phyloP scores from a whole-genome alignment of 2,888 invertebrate genomes.

The Congeria kusceri region DNA sequence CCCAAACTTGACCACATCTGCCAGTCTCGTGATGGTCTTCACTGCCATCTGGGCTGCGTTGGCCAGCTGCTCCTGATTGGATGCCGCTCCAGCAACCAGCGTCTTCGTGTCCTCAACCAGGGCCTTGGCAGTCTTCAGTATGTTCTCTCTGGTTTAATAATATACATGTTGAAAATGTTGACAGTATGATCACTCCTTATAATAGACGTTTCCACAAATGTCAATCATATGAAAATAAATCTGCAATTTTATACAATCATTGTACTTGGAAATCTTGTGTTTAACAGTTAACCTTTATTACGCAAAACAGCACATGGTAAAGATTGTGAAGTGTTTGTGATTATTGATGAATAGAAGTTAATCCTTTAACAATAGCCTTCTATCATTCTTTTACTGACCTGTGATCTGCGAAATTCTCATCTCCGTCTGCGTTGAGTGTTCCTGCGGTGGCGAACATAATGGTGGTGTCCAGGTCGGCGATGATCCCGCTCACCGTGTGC shows the following conservation, averaged over 20 bases:
- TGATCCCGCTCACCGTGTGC: constrained; percentile 97
- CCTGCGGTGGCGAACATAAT: constrained; percentile 99
- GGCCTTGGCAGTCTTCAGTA: constrained; percentile 98
- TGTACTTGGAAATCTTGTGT: too few relatives aligned
- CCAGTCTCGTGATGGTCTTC: constrained; percentile 94
- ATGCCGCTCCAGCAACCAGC: constrained; percentile 94
- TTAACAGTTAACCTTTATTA: too few relatives aligned
- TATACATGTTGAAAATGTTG: too few relatives aligned
- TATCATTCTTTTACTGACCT: constrained; percentile 78
- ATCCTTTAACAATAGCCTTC: too few relatives aligned
- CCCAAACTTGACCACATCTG: constrained; percentile 98
- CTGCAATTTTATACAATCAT: too few relatives aligned
- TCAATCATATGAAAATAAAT: too few relatives aligned
- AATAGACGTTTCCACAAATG: too few relatives aligned
- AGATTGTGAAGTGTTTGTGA: too few relatives aligned
- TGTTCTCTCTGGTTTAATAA: constrained; percentile 92
- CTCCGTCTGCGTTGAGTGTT: constrained; percentile 97
- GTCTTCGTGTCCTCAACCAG: constrained; percentile 99
- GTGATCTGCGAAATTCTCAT: constrained; percentile 97
- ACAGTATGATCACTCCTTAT: too few relatives aligned
- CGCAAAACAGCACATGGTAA: too few relatives aligned
- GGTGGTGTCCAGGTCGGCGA: constrained; percentile 96
- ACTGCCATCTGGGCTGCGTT: constrained; percentile 99
- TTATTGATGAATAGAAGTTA: too few relatives aligned
- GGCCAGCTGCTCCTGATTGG: constrained; percentile 98